A percentile compares a stretch with the other conserved stretches of the same genome.
Conservation (phyloP, 2,888 invertebrate genomes). For the Netelia virgata region DNA sequence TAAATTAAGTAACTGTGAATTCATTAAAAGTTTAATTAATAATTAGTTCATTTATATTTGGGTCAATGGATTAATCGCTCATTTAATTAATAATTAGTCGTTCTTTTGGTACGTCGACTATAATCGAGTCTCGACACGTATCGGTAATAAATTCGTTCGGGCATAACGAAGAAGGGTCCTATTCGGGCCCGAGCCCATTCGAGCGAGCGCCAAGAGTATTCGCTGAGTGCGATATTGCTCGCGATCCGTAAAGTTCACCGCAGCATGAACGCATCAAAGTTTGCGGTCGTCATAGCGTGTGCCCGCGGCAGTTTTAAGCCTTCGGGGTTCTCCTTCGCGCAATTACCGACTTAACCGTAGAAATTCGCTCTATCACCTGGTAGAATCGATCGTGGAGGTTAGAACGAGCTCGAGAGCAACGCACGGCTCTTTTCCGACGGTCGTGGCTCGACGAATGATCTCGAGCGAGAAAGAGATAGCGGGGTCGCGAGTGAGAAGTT, state of each 20-base stretch:
- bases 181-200: constrained; percentile 3
- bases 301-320: constrained; percentile 27
- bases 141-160: constrained; percentile 26
- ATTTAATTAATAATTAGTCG: too few species aligned
- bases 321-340: constrained; percentile 29
- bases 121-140: neutral
- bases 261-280: constrained; percentile 2
- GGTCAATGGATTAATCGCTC: too few species aligned
- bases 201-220: constrained; percentile 37
- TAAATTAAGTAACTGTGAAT: too few species aligned
- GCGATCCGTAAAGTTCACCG: constrained; percentile 17
- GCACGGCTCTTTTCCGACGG: constrained; percentile 27
- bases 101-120: neutral
- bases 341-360: constrained; percentile 44
- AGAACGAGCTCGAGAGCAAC: constrained; percentile 32
- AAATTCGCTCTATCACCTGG: constrained; percentile 50
- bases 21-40: too few species aligned
- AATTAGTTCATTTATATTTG: too few species aligned
- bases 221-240: constrained; percentile 19
- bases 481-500: constrained; percentile 9
- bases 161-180: neutral
- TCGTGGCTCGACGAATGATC: constrained; percentile 41
- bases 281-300: constrained; percentile 38
- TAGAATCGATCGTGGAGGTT: constrained; percentile 38
- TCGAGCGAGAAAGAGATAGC: constrained; percentile 22